These are phyloP conservation scores for Listronotus oregonensis DNA, from an alignment of 1,140 invertebrate species.

Conservation along the genomic window DNA sequence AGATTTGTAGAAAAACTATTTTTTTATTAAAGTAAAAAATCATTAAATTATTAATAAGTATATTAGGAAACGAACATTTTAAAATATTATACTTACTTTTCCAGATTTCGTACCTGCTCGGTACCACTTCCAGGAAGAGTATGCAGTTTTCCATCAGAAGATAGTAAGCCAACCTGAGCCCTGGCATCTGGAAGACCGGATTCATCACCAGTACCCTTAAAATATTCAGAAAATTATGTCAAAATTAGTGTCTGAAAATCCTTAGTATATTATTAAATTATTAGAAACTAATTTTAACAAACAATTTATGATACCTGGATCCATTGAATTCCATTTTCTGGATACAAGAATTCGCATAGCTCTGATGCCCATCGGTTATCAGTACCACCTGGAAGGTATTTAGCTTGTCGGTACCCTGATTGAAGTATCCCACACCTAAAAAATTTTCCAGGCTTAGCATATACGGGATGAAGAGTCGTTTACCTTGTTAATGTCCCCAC, in stretches of 20 bases:
- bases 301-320: too few species aligned
- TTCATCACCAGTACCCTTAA: constrained; percentile 64
- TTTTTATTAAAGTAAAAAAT: constrained; percentile 27
- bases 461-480: too few species aligned
- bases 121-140: constrained; percentile 83
- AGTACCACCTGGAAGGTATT: constrained; percentile 83
- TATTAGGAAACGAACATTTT: too few species aligned
- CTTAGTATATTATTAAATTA: too few species aligned
- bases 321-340: constrained; percentile 88
- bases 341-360: constrained; percentile 87
- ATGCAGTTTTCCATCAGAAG: constrained; percentile 74
- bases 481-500: too few species aligned
- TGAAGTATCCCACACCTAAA: constrained; percentile 55
- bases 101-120: constrained; percentile 77
- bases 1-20: background rate
- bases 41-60: too few species aligned
- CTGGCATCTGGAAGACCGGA: constrained; percentile 79
- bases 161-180: constrained; percentile 88
- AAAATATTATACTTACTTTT: constrained; percentile 63
- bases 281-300: too few species aligned
- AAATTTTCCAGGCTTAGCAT: too few species aligned
- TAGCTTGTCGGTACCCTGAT: constrained; percentile 58
- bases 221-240: background rate
- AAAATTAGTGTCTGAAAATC: too few species aligned
- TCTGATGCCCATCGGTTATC: constrained; percentile 79